Percentiles rank a stretch among this genome's conserved stretches.
These are phyloP conservation scores for Phoxinus phoxinus DNA, from an alignment of 2,113 vertebrate species.

Conservation along the genomic window DNA sequence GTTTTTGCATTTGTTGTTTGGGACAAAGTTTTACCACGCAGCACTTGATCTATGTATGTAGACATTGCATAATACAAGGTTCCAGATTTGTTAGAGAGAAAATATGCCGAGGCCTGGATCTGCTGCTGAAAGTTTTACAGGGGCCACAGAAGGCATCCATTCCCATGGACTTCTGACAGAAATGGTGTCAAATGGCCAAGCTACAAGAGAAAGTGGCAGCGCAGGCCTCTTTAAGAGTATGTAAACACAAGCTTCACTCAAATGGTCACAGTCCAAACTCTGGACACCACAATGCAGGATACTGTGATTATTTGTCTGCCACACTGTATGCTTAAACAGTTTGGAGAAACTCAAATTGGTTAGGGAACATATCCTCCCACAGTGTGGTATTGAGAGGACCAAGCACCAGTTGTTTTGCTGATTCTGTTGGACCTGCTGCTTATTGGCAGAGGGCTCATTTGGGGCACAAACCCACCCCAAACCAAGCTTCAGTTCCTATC, in stretches of 20 bases:
- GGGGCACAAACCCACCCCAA: conserved; percentile 1
- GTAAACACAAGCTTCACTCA: conserved; percentile 44
- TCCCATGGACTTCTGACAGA: not conserved
- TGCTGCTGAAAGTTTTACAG: not conserved
- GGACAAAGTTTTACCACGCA: not conserved
- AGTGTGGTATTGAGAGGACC: conserved; percentile 12
- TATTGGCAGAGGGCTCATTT: conserved; percentile 9
- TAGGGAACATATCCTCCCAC: conserved; percentile 19
- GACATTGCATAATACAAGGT: not conserved
- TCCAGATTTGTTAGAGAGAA: not conserved
- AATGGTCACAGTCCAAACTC: conserved; percentile 5
- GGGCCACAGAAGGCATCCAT: conserved; percentile 13
- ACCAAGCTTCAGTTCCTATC: not conserved
- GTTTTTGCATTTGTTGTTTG: not conserved
- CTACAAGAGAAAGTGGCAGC: not conserved
- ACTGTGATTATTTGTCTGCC: not conserved
- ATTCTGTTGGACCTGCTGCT: conserved; percentile 13
- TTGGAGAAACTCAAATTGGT: conserved; percentile 14
- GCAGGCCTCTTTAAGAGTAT: conserved; percentile 7
- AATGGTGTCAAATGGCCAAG: not conserved
- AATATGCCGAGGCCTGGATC: conserved; percentile 20
- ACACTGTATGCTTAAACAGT: not conserved
- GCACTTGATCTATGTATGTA: not conserved
- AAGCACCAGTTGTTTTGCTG: not conserved
- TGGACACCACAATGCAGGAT: conserved; percentile 16